Percentiles rank a stretch among this genome's conserved stretches.
phyloP scores from a whole-genome alignment of 2,888 invertebrate species.

The Saturnia japonica region DNA sequence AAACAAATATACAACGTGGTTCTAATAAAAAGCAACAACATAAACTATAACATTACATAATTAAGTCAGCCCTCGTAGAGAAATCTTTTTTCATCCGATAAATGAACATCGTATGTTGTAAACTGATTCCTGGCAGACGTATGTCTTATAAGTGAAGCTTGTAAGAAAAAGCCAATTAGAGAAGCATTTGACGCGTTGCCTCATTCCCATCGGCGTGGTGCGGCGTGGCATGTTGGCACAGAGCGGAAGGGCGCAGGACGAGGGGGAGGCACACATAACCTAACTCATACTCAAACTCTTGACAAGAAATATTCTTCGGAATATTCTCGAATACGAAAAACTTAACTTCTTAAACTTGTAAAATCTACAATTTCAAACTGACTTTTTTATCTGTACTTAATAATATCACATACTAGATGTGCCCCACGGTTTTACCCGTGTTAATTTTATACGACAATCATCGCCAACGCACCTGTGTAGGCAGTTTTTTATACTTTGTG shows the following conservation, averaged over 20 bases:
- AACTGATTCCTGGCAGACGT: not conserved
- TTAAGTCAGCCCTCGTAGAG: not conserved
- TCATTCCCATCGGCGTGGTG: not conserved
- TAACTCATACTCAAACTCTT: not conserved
- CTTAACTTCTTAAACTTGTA: no score
- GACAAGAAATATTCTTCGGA: not conserved
- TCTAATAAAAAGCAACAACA: not conserved
- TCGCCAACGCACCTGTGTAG: no score
- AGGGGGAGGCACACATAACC: not conserved
- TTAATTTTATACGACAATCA: no score
- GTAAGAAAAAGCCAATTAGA: constrained; percentile 5
- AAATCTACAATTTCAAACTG: not conserved
- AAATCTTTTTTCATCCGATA: not conserved
- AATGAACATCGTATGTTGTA: not conserved
- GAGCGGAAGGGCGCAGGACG: not conserved
- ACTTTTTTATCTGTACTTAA: not conserved
- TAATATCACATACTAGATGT: no score
- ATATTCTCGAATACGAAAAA: not conserved
- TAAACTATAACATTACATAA: not conserved
- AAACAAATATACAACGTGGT: not conserved
- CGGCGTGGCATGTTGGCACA: not conserved
- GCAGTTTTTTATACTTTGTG: no score
- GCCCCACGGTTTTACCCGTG: no score
- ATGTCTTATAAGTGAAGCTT: not conserved
- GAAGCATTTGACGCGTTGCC: not conserved